Evolutionary conservation across 2,888 invertebrate genomes (phyloP), one percentile per base, ranked within the genome.

Genomic region (Drosophila imparisetae): DNA sequence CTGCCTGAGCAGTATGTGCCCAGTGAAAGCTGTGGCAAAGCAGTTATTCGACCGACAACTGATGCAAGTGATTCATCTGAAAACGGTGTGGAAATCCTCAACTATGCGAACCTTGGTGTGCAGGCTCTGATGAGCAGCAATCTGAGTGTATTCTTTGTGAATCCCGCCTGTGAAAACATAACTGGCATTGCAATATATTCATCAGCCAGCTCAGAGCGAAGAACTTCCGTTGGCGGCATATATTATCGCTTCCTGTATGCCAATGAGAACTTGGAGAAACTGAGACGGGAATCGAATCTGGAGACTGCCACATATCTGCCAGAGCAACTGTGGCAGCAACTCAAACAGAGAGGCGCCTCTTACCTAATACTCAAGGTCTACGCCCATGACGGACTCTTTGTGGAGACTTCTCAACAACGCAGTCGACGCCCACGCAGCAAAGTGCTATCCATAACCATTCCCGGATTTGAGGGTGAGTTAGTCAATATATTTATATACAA

Each of bases 401-500:
- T 94, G 91, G 94, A 95, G 85, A 70, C 93, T 21, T 83, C 91
- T 21, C 85, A 91, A 15, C 88, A 92, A 59, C 83, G 86, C 76
- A 81, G 83, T 21, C 73, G 90, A 0, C 55, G 68, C 59, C 84
- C 90, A 18, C 84, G 85, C 60, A 94, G 95, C 81, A 94, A 94
- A 64, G 94, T 96, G 48, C 91, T 95, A 5, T 95, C 95, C 64
- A 92, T 96, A 18, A 93, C 94, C 0, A 94, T 96, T 76, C 95
- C 95, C 1, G 95, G 94, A 1, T 94, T 92, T 72, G 91, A 92
- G 0, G 77, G 88, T 91, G 30, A 83, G 83, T 29, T 2, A 27
- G 21, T 27, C 10, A 21, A 53, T 15, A 13, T 8, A 7, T 4
- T 0, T 21, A 15, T 18, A 24, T 8, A 2, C 15, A 11, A 18